Conservation (phyloP, 2,113 vertebrate genomes). For the Scytalopus superciliaris region DNA sequence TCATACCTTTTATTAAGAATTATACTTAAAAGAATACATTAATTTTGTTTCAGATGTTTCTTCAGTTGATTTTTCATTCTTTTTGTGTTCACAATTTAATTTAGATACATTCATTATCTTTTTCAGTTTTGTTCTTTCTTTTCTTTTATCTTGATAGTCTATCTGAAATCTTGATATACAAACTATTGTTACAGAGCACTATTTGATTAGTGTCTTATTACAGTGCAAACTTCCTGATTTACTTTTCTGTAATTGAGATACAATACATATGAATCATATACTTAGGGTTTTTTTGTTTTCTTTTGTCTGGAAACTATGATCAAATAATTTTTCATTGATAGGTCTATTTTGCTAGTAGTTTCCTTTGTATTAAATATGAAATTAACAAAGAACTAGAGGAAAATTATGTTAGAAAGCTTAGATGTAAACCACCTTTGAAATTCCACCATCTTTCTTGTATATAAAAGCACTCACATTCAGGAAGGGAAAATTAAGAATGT, state of each 20-base stretch:
- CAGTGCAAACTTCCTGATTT: neutral
- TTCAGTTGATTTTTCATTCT: neutral
- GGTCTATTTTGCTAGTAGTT: neutral
- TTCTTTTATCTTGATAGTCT: neutral
- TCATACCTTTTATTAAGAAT: neutral
- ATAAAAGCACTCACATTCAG: neutral
- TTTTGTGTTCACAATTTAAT: neutral
- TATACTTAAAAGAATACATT: neutral
- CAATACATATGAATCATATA: neutral
- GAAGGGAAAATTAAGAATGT: neutral
- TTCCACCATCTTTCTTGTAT: rapidly evolving
- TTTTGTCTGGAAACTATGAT: neutral
- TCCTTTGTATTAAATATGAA: neutral
- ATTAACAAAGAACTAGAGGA: neutral
- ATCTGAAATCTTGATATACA: neutral
- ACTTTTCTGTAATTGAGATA: neutral
- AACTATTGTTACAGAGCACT: neutral
- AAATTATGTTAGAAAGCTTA: neutral
- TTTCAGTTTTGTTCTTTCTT: neutral
- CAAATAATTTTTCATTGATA: neutral
- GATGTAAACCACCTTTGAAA: neutral
- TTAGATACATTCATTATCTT: neutral
- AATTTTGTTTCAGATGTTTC: neutral
- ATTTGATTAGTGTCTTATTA: neutral
- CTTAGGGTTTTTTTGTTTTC: neutral